Percentiles rank a stretch among this genome's conserved stretches.
Conservation (phyloP, 2,888 invertebrate species). For the Helleia helle region DNA sequence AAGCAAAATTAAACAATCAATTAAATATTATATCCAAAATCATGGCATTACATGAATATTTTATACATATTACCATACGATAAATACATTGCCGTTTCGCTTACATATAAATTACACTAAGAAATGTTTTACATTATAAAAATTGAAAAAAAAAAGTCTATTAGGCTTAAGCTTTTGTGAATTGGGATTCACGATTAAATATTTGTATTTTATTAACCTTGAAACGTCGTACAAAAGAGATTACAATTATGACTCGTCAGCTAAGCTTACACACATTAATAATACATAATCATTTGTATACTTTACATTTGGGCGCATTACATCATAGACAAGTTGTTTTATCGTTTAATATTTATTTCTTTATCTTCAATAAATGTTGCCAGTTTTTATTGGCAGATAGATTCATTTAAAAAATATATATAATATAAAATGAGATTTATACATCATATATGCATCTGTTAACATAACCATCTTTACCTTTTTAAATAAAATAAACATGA, state of each 20-base stretch:
- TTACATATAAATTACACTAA: constrained; percentile 5
- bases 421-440: no score
- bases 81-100: constrained; percentile 5
- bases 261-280: neutral
- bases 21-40: constrained; percentile 49
- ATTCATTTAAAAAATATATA: no score
- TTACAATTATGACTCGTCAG: neutral
- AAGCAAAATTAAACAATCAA: constrained; percentile 61
- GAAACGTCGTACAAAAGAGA: neutral
- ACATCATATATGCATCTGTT: no score
- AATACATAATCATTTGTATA: neutral
- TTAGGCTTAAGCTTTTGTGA: neutral
- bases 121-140: neutral
- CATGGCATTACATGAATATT: constrained; percentile 63
- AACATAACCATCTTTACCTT: no score
- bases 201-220: neutral
- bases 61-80: constrained; percentile 6
- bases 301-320: neutral
- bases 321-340: no score
- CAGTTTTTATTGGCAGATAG: no score
- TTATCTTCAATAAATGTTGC: no score
- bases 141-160: neutral
- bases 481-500: no score
- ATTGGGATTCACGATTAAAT: neutral
- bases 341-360: no score